Evolutionary conservation across 1,140 invertebrate species (phyloP).

Genomic region (Helicoverpa armigera): DNA sequence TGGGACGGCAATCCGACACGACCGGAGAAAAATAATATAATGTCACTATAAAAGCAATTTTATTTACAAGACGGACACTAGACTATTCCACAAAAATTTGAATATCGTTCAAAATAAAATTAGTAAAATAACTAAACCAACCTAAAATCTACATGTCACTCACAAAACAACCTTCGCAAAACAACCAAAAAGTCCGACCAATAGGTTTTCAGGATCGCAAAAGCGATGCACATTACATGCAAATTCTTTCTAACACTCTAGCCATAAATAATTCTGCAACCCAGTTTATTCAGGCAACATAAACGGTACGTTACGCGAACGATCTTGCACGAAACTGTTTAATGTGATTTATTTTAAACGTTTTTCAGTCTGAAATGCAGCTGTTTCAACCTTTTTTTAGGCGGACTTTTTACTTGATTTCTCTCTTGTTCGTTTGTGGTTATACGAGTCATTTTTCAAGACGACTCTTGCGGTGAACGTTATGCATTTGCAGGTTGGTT

Average conservation of each 20-base stretch:
- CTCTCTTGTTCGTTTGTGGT: too few relatives aligned
- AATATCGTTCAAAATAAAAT: background rate
- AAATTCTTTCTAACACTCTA: slow-evolving; percentile 39
- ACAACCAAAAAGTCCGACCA: background rate
- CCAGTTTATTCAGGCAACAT: slow-evolving; percentile 40
- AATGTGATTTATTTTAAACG: slow-evolving; percentile 46
- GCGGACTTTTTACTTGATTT: background rate
- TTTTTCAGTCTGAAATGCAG: slow-evolving; percentile 35
- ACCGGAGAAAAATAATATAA: too few relatives aligned
- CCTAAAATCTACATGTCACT: background rate
- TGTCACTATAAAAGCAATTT: too few relatives aligned
- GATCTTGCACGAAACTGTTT: slow-evolving; percentile 46
- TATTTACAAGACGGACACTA: too few relatives aligned
- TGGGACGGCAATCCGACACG: too few relatives aligned
- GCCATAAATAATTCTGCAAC: slow-evolving; percentile 46
- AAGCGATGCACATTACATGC: slow-evolving; percentile 42
- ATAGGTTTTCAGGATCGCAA: slow-evolving; percentile 14
- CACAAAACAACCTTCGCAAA: background rate
- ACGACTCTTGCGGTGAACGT: too few relatives aligned
- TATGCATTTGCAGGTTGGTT: too few relatives aligned
- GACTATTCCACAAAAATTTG: too few relatives aligned
- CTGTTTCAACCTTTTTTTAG: slow-evolving; percentile 1
- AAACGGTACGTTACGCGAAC: slow-evolving; percentile 45
- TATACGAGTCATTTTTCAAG: too few relatives aligned
- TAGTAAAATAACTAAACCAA: background rate